Evolutionary conservation across 2,888 invertebrate genomes (phyloP).

Genomic region (Tethea ocularis): DNA sequence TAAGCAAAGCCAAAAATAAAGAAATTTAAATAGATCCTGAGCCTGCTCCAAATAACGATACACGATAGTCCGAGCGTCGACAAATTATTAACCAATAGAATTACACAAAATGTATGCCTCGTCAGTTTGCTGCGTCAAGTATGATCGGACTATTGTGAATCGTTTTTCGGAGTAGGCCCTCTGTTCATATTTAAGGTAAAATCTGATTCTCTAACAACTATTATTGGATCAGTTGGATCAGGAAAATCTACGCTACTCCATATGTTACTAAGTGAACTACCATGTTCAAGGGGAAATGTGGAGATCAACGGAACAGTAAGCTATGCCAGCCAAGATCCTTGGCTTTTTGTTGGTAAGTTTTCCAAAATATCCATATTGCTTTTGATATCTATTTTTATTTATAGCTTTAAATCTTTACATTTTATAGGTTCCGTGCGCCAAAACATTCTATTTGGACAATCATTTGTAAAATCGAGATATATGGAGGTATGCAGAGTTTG

Average conservation of each 20-base stretch:
- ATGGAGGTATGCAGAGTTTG: slow-evolving; percentile 88
- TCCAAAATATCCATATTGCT: not conserved
- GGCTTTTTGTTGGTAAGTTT: slow-evolving; percentile 87
- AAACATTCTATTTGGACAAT: slow-evolving; percentile 95
- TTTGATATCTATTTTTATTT: not conserved
- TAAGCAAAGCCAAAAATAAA: not conserved
- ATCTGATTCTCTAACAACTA: slow-evolving; percentile 80
- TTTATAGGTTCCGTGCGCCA: slow-evolving; percentile 90
- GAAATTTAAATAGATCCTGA: too few relatives aligned
- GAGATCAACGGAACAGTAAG: slow-evolving; percentile 86
- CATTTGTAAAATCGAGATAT: slow-evolving; percentile 83
- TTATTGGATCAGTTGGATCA: slow-evolving; percentile 85
- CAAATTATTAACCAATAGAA: too few relatives aligned
- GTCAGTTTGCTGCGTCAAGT: too few relatives aligned
- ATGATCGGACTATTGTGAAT: too few relatives aligned
- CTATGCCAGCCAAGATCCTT: slow-evolving; percentile 93
- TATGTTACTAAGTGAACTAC: slow-evolving; percentile 89
- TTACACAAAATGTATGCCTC: too few relatives aligned
- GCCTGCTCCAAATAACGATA: too few relatives aligned
- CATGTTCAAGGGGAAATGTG: slow-evolving; percentile 85
- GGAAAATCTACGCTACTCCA: slow-evolving; percentile 86
- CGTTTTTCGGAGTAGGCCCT: too few relatives aligned
- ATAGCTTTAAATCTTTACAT: not conserved
- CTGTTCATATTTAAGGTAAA: slow-evolving; percentile 43
- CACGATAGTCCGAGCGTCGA: too few relatives aligned